Percentiles rank a stretch among this genome's conserved stretches.
Evolutionary conservation across 2,888 invertebrate species (phyloP).

Genomic region (Amblyteles armatorius): DNA sequence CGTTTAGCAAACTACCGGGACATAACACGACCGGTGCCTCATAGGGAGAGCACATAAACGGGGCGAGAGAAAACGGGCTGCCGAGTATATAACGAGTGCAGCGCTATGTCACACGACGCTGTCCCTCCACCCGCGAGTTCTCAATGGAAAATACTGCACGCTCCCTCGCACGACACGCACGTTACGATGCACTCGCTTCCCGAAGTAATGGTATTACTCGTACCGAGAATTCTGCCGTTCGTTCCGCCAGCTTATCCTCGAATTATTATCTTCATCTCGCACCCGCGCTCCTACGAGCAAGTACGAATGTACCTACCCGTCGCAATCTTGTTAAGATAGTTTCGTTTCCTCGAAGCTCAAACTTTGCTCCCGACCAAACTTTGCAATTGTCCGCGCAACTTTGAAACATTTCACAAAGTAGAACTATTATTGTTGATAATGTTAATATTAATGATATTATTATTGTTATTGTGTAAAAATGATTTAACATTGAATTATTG

Average conservation of each 20-base stretch:
- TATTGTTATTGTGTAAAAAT: no score
- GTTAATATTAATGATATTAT: no score
- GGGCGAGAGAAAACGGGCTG: constrained; percentile 47
- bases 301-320: neutral
- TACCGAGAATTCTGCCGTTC: constrained; percentile 51
- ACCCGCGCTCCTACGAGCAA: neutral
- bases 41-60: constrained; percentile 17
- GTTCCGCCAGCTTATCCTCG: constrained; percentile 18
- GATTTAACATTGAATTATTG: no score
- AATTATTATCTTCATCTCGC: constrained; percentile 55
- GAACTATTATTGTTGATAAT: no score
- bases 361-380: no score
- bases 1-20: constrained; percentile 63
- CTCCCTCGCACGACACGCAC: constrained; percentile 19
- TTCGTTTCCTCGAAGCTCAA: no score
- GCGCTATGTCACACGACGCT: constrained; percentile 28
- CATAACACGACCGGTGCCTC: constrained; percentile 39
- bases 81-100: constrained; percentile 45
- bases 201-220: neutral
- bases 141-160: constrained; percentile 59
- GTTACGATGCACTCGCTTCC: constrained; percentile 30
- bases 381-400: no score
- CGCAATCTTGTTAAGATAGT: neutral
- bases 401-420: no score
- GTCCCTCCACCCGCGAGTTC: constrained; percentile 29